Evolutionary conservation across 2,797 vertebrate species (phyloP), one percentile per base, ranked within the genome.

Genomic region (Cetoscarus ocellatus): DNA sequence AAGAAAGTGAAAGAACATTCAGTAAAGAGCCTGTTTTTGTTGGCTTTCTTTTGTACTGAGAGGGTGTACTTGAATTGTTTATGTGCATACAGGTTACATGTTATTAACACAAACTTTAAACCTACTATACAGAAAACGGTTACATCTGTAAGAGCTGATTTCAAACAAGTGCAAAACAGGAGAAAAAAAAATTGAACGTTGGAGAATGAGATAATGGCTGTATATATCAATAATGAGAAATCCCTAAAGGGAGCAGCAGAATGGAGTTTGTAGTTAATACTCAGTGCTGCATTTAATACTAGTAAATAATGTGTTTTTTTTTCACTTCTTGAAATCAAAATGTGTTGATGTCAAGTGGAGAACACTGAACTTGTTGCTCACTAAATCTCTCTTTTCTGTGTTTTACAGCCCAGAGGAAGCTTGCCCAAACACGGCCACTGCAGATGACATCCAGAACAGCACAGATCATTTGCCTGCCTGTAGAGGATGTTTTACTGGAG

Each of bases 341-440:
- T 40, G 10, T 19, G 0, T 47, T 40, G 61, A 27, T 35, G 56
- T 13, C 50, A 34, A 67, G 27, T 10, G 18, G 2, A n/a, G 65
- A 4, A 44, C 12, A 27, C 0, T 36, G 4, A 59, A 50, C 50
- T 34, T 8, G 2, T 53, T 38, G 39, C 45, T 11, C 12, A 54
- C 58, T 58, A 11, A 73, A 1, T 27, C 18, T 52, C 4, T 75
- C 35, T 60, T 51, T 7, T 67, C 27, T 79, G 11, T 77, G 4
- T 77, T 66, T 75, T 71, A 39, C 73, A 90, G 85, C 50, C 9
- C 61, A 65, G 60, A 68, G 48, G 58, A 9, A 13, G 54, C 36
- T 27, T 6, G 0, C 18, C 11, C 18, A 50, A 74, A 58, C 13
- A 7, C 17, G 34, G 8, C n/a, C 12, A 49, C 19, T 2, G 39